Evolutionary conservation across 2,113 vertebrate species (phyloP), one percentile per base, ranked within the genome.

Genomic region (Notarius quadriscutis): DNA sequence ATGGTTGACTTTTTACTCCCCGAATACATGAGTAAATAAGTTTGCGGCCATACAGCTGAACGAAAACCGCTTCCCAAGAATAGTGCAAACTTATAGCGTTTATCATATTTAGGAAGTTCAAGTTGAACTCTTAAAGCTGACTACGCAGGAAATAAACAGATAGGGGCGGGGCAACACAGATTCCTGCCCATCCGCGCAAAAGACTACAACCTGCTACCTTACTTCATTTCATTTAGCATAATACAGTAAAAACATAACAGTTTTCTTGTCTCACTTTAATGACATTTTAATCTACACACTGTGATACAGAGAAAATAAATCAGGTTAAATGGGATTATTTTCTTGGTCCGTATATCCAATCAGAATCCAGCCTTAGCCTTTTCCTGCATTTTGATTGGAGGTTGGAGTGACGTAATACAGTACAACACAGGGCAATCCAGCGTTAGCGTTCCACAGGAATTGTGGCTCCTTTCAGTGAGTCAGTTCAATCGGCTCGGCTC

Each of bases 71-170:
- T 55, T 79, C 14, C 27, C 7, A 20, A 20, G 9, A 55, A n/a
- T 12, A 7, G 51, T 30, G 27, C 0, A 48, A 84, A 84, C 63
- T 53, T 69, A 14, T 1, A 62, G 10, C 15, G 60, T 34, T 34
- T 34, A 7, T 55, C 30, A 34, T 55, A 15, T 58, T 74, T 34
- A 17, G 48, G 83, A 69, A 71, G 63, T 62, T 69, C 14, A 84
- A 71, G 63, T 25, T 41, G 27, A 84, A 84, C 18, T 84, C 51
- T 51, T 58, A n/a, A 84, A 60, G 69, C 53, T 71, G 20, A 30
- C 62, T 14, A 27, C 63, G 65, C 83, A 84, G 83, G 83, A 84
- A 84, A 84, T 25, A 84, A 17, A 12, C 67, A 1, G 17, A 20
- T 2, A 34, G 4, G 71, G 84, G 84, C 84, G 84, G 69, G 20